Evolutionary conservation across 2,888 invertebrate genomes (phyloP).

Genomic region (Phymatocera aterrima): DNA sequence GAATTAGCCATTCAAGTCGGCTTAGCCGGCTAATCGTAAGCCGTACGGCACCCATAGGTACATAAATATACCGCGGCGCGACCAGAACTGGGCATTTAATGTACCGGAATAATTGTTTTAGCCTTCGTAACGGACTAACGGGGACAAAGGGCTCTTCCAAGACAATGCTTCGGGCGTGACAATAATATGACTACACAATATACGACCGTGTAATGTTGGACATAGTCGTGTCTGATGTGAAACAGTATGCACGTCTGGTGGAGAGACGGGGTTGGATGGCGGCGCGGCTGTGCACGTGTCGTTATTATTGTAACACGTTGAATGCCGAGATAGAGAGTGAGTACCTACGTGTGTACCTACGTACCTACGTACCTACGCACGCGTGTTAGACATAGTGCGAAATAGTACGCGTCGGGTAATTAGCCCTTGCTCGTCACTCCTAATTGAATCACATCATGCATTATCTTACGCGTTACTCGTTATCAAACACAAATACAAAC

Average conservation of each 20-base stretch:
- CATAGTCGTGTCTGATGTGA: neutral
- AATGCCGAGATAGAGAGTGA: neutral
- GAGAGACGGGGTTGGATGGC: neutral
- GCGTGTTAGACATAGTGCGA: conserved; percentile 15
- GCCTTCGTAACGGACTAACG: conserved; percentile 26
- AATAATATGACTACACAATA: neutral
- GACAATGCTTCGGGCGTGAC: conserved; percentile 29
- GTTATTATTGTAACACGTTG: conserved; percentile 26
- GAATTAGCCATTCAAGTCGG: too few relatives aligned
- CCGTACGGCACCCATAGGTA: neutral
- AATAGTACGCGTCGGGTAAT: conserved; percentile 9
- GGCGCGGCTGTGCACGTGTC: conserved; percentile 2
- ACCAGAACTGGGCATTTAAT: neutral
- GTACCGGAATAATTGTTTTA: conserved; percentile 34
- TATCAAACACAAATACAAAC: conserved; percentile 2
- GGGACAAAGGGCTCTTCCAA: conserved; percentile 13
- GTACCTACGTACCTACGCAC: neutral
- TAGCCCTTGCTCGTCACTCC: neutral
- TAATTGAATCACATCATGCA: conserved; percentile 5
- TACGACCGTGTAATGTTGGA: neutral
- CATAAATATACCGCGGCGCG: neutral
- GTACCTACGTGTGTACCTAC: neutral
- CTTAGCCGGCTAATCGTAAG: too few relatives aligned
- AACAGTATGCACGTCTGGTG: neutral
- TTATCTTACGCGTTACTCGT: neutral